Base-by-base conservation (phyloP, 2,113 vertebrate species). In the Mellivora capensis region DNA sequence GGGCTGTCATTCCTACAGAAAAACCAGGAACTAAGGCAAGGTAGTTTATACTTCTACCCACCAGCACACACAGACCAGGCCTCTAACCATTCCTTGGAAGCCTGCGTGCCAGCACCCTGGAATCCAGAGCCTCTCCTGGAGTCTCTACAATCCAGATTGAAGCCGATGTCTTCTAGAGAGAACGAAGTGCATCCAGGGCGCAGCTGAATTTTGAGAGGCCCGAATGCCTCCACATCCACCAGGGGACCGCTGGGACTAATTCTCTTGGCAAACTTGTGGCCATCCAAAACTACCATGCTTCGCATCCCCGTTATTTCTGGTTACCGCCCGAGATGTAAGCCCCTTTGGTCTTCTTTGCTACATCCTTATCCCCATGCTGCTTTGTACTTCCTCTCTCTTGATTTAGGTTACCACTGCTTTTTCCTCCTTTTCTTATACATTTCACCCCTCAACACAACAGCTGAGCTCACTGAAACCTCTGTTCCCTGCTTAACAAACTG, bases 271-370 rank as follows among this genome's bases (percentile, higher is more conserved):
- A 77, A 96, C 59, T 95, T 81, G 90, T 86, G 96, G 85, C 91
- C 88, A 82, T 57, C 89, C 94, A 74, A 90, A 96, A 72, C 76
- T 77, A 39, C 88, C 89, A 57, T 89, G 97, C 88, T 93, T 61
- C 97, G 83, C 86, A 89, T 95, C 47, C 95, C 96, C 13, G 86
- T 97, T 89, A 84, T 94, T 82, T 91, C 95, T 74, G 93, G 93
- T 91, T 97, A 82, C 62, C 86, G 79, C 84, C 94, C 87, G 76
- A 80, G 92, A 94, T 96, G 97, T 97, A 96, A 98, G 88, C 95
- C 79, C 37, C 44, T 92, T 97, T 92, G 87, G 87, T 93, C 81
- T 97, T 4, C 84, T 97, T 4, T 59, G 74, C 54, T 25, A 2
- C 83, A 31, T 18, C 31, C 34, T 57, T n/a, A 34, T 52, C 12